Evolutionary conservation across 1,140 invertebrate genomes (phyloP).

Genomic region (Kradibia gibbosae): DNA sequence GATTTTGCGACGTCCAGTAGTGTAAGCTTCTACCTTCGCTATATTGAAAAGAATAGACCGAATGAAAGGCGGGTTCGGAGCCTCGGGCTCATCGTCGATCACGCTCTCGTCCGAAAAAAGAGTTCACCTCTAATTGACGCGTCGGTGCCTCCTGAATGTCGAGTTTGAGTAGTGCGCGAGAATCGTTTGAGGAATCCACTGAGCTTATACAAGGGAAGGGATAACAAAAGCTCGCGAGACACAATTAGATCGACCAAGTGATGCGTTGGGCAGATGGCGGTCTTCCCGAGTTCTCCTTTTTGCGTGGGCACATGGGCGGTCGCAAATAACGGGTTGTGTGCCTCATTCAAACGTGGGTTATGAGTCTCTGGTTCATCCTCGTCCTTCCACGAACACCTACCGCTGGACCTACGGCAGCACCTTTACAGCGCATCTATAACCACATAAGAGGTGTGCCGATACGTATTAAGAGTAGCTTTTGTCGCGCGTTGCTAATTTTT

Average conservation of each 20-base stretch:
- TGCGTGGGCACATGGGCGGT: background rate
- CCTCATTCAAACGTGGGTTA: slow-evolving; percentile 71
- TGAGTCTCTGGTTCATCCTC: slow-evolving; percentile 44
- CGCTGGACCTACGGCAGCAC: too few species aligned
- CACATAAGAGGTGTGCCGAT: background rate
- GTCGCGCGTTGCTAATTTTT: slow-evolving; percentile 22
- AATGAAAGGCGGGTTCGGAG: too few species aligned
- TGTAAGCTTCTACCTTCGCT: too few species aligned
- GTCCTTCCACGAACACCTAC: slow-evolving; percentile 16
- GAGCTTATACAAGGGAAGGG: background rate
- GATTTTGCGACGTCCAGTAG: too few species aligned
- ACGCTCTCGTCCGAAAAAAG: too few species aligned
- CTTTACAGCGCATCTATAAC: too few species aligned
- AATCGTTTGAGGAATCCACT: background rate
- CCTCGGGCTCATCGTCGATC: too few species aligned
- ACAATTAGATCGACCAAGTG: background rate
- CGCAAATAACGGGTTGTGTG: slow-evolving; percentile 69
- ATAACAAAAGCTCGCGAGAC: background rate
- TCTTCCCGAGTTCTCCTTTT: slow-evolving; percentile 24
- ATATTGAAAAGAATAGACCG: too few species aligned
- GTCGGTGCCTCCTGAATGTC: background rate
- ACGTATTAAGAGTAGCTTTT: slow-evolving; percentile 33
- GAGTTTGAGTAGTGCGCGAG: background rate
- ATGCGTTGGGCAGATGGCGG: background rate
- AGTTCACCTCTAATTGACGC: background rate